These are phyloP conservation scores for Hoplostethus mediterraneus DNA, from an alignment of 2,797 vertebrate species.

Conservation along the genomic window DNA sequence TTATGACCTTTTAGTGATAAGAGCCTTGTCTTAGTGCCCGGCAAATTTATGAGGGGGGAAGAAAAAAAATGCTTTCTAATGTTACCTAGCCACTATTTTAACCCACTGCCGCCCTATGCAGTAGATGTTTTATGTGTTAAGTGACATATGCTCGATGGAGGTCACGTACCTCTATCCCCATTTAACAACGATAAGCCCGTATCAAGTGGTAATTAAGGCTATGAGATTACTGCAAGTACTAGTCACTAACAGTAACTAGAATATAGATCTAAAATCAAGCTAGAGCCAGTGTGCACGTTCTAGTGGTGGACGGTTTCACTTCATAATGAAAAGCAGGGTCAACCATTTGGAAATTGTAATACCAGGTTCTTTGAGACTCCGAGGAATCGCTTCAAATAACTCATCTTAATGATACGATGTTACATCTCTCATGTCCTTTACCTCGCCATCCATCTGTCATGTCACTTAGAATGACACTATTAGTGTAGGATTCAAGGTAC, in stretches of 20 bases:
- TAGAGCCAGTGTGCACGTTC: neutral
- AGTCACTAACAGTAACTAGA: constrained; percentile 8
- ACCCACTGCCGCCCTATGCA: constrained; percentile 29
- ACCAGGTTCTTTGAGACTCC: neutral
- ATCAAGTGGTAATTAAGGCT: constrained; percentile 39
- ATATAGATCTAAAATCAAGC: constrained; percentile 20
- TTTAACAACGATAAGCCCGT: constrained; percentile 31
- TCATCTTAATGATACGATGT: constrained; percentile 36
- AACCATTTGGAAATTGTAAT: constrained; percentile 22
- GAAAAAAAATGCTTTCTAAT: constrained; percentile 73
- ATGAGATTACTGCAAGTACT: constrained; percentile 11
- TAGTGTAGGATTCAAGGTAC: constrained; percentile 40
- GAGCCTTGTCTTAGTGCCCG: constrained; percentile 76
- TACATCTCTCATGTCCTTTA: constrained; percentile 23
- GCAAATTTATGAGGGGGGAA: constrained; percentile 72
- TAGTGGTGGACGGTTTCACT: neutral
- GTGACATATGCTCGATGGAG: constrained; percentile 23
- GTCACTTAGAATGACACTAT: constrained; percentile 37
- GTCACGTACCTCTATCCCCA: constrained; percentile 29
- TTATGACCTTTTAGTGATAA: constrained; percentile 86
- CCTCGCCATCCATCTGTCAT: constrained; percentile 38
- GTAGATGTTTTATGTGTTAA: constrained; percentile 34
- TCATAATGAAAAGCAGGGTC: neutral
- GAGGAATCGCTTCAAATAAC: constrained; percentile 44
- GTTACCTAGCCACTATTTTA: constrained; percentile 55